Evolutionary conservation across 23 tunicate genomes (phyloP).

Genomic region (Corella eumyota): DNA sequence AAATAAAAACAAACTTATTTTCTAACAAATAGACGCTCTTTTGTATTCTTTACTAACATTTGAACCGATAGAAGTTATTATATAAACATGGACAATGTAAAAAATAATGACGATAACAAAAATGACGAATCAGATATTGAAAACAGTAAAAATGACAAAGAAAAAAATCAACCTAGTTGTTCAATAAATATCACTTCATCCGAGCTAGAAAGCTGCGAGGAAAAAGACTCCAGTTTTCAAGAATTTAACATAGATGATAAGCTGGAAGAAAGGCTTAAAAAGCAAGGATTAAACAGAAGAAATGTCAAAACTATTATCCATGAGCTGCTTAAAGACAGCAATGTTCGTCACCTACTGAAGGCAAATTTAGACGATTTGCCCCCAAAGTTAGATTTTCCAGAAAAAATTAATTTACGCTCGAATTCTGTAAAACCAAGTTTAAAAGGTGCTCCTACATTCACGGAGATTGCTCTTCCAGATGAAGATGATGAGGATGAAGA

Average conservation of each 20-base stretch:
- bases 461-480: conserved; percentile 55
- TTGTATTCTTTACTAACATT: no score
- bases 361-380: conserved; percentile 29
- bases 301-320: conserved; percentile 64
- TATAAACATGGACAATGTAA: no score
- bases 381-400: conserved; percentile 1
- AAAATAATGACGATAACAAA: no score
- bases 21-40: no score
- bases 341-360: conserved; percentile 34
- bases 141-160: no score
- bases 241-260: conserved; percentile 32
- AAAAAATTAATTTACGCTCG: background rate
- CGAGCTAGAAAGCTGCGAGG: background rate
- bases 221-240: background rate
- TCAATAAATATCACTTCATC: no score
- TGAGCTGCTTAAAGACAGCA: conserved; percentile 56
- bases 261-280: conserved; percentile 56
- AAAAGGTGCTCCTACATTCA: conserved; percentile 31
- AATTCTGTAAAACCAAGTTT: background rate
- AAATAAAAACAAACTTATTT: no score
- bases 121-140: no score
- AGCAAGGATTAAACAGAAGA: conserved; percentile 65
- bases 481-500: conserved; percentile 81
- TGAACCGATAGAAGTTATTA: no score
- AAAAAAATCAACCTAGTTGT: no score